These are phyloP conservation scores for Sitodiplosis mosellana DNA, from an alignment of 1,140 invertebrate genomes.

Conservation along the genomic window DNA sequence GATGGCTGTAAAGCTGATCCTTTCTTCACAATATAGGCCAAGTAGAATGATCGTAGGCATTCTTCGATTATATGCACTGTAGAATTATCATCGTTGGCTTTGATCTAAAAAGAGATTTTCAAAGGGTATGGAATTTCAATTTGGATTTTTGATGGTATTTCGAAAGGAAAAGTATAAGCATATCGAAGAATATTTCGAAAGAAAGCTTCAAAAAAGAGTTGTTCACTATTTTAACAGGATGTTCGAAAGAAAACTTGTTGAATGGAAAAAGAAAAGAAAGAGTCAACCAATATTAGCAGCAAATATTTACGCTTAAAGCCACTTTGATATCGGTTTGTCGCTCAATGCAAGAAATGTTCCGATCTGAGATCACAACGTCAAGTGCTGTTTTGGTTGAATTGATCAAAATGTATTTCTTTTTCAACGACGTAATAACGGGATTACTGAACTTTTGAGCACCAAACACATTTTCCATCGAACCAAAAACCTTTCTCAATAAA, in stretches of 20 bases:
- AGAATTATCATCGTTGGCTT: conserved; percentile 8
- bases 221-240: too few relatives aligned
- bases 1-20: conserved; percentile 4
- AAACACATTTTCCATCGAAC: background rate
- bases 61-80: conserved; percentile 23
- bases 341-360: conserved; percentile 14
- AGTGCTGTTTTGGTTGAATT: too few relatives aligned
- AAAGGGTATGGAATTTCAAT: too few relatives aligned
- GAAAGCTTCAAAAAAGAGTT: too few relatives aligned
- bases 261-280: too few relatives aligned
- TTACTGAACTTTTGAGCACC: conserved; percentile 1
- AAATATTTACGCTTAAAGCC: conserved; percentile 2
- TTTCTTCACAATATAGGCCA: conserved; percentile 6
- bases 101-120: too few relatives aligned
- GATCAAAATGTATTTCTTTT: background rate
- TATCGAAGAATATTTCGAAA: too few relatives aligned
- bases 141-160: too few relatives aligned
- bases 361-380: conserved; percentile 7
- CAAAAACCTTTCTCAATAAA: conserved; percentile 16
- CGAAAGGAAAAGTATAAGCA: too few relatives aligned
- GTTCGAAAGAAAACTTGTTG: too few relatives aligned
- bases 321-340: conserved; percentile 11
- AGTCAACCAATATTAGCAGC: too few relatives aligned
- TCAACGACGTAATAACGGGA: conserved; percentile 8
- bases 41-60: conserved; percentile 21